phyloP scores from a whole-genome alignment of 2,797 vertebrate species.

The Melanogrammus aeglefinus region DNA sequence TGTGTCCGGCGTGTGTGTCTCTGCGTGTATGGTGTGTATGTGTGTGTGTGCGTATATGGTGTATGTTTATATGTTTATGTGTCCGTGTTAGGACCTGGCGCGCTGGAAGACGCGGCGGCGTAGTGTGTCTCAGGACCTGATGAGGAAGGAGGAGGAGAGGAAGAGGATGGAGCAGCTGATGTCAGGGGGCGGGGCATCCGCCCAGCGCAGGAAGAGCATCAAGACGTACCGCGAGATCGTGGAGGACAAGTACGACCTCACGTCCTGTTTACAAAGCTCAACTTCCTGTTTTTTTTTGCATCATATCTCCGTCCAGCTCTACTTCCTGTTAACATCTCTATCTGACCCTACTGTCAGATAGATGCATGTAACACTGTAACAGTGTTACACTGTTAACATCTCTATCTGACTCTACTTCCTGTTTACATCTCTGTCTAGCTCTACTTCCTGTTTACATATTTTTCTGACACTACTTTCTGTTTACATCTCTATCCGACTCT shows the following conservation, averaged over 20 bases:
- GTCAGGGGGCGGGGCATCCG: slow-evolving; percentile 65
- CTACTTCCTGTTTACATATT: not conserved
- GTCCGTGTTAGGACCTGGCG: slow-evolving; percentile 83
- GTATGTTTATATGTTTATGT: not conserved
- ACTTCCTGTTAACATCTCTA: not conserved
- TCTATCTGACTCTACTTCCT: not conserved
- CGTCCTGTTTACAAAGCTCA: not conserved
- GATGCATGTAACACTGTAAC: too few relatives aligned
- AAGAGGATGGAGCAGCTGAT: slow-evolving; percentile 91
- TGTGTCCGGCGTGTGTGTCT: not conserved
- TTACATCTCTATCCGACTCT: too few relatives aligned
- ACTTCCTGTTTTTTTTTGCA: too few relatives aligned
- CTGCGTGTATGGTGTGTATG: not conserved
- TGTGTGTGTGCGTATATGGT: not conserved
- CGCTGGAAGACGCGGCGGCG: slow-evolving; percentile 93
- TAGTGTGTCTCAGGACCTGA: slow-evolving; percentile 94
- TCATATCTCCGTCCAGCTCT: too few relatives aligned
- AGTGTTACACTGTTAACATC: too few relatives aligned
- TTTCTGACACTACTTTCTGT: too few relatives aligned
- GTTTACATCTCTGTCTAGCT: not conserved
- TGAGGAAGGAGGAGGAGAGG: slow-evolving; percentile 96
- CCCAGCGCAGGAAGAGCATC: slow-evolving; percentile 89
- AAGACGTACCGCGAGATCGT: slow-evolving; percentile 98
- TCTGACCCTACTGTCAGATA: too few relatives aligned
- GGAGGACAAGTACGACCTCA: slow-evolving; percentile 87